Evolutionary conservation across 2,797 vertebrate genomes (phyloP).

Genomic region (Oreonectes daqikongensis): DNA sequence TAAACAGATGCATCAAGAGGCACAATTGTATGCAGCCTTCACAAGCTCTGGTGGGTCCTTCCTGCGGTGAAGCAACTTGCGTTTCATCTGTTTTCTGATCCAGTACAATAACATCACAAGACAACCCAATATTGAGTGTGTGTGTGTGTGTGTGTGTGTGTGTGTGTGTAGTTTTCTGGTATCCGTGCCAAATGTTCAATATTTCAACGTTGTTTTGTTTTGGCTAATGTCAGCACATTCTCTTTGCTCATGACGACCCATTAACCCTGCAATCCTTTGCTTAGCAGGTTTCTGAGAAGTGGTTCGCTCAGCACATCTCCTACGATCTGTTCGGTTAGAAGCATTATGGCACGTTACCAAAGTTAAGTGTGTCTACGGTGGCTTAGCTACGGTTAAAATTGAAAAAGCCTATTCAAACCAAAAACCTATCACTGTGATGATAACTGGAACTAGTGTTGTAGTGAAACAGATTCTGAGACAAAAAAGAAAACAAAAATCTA

Average conservation of each 20-base stretch:
- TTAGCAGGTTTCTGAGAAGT: not conserved
- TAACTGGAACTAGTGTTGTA: no score
- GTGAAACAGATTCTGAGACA: no score
- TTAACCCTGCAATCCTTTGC: not conserved
- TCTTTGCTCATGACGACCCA: conserved; percentile 3
- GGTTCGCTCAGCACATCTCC: conserved; percentile 28
- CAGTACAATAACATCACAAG: conserved; percentile 8
- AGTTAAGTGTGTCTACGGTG: not conserved
- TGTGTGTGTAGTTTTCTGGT: not conserved
- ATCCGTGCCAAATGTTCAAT: conserved; percentile 4
- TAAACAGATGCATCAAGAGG: conserved; percentile 19
- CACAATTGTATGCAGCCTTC: not conserved
- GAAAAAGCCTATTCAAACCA: no score
- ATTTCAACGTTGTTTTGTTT: conserved; percentile 34
- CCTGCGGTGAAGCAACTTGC: not conserved
- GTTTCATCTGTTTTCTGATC: conserved; percentile 5
- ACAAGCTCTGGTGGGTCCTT: not conserved
- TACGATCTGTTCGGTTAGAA: not conserved
- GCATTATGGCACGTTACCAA: not conserved
- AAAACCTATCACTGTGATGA: no score
- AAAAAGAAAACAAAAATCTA: no score
- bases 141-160: no score
- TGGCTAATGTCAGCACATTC: conserved; percentile 15
- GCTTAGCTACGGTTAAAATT: not conserved
- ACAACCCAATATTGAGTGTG: not conserved